A percentile compares a stretch with the other conserved stretches of the same genome.
Evolutionary conservation across 2,888 invertebrate genomes (phyloP).

Genomic region (Lottia scabra): DNA sequence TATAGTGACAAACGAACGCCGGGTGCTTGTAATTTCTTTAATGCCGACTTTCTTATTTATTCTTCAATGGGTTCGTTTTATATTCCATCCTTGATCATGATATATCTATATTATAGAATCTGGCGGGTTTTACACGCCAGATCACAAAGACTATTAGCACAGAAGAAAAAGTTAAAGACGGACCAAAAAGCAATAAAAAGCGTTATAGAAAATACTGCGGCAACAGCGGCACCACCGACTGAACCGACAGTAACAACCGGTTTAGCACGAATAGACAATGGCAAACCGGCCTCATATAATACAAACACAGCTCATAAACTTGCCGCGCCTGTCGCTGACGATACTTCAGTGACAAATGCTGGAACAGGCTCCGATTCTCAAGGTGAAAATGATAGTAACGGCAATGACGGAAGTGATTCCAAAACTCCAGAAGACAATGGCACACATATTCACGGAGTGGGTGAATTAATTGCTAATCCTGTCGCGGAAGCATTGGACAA

Average conservation of each 20-base stretch:
- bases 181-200: constrained; percentile 51
- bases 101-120: constrained; percentile 96
- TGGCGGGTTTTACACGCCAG: constrained; percentile 82
- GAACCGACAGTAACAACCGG: constrained; percentile 60
- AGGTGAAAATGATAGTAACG: constrained; percentile 56
- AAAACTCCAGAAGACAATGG: constrained; percentile 40
- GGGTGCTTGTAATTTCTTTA: constrained; percentile 94
- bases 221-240: constrained; percentile 30
- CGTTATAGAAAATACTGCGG: constrained; percentile 59
- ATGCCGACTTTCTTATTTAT: constrained; percentile 97
- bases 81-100: constrained; percentile 98
- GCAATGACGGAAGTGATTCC: constrained; percentile 39
- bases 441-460: constrained; percentile 80
- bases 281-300: constrained; percentile 55
- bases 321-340: constrained; percentile 35
- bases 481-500: constrained; percentile 73
- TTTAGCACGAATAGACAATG: constrained; percentile 57
- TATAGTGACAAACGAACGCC: constrained; percentile 87
- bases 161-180: constrained; percentile 50
- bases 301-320: constrained; percentile 45
- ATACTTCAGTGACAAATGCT: constrained; percentile 36
- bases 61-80: constrained; percentile 98
- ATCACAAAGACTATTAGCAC: constrained; percentile 49
- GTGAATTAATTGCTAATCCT: constrained; percentile 90
- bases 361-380: constrained; percentile 51